Evolutionary conservation across 1,140 invertebrate species (phyloP).

Genomic region (Frieseomelitta varia): DNA sequence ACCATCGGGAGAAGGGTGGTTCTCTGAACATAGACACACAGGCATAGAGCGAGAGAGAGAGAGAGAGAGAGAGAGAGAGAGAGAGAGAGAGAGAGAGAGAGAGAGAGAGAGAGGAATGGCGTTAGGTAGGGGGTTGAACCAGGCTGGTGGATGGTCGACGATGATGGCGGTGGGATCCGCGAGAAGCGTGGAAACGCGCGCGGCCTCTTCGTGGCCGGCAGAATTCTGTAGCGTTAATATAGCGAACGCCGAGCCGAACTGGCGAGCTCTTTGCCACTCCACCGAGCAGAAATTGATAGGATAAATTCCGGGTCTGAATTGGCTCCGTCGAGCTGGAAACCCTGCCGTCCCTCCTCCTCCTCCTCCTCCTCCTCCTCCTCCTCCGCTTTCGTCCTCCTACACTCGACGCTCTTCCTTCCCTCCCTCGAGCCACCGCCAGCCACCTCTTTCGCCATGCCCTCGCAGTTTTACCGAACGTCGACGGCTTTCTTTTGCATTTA

Average conservation of each 20-base stretch:
- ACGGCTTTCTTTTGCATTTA: neutral
- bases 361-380: constrained; percentile 16
- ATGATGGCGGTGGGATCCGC: constrained; percentile 3
- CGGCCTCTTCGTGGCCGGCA: constrained; percentile 51
- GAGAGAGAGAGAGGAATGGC: too few species aligned
- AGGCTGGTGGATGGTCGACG: constrained; percentile 7
- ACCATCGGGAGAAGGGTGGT: neutral
- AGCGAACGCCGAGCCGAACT: constrained; percentile 77
- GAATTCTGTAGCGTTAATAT: constrained; percentile 80
- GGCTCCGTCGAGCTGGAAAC: constrained; percentile 84
- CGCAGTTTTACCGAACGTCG: neutral
- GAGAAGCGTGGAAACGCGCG: constrained; percentile 52
- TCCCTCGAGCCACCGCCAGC: neutral
- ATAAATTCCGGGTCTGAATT: constrained; percentile 86
- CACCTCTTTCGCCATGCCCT: constrained; percentile 6
- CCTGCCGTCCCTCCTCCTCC: constrained; percentile 60
- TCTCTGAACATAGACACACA: neutral
- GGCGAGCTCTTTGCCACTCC: constrained; percentile 84
- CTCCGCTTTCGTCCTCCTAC: constrained; percentile 57
- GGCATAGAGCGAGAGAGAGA: too few species aligned
- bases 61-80: too few species aligned
- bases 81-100: neutral
- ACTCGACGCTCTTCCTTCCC: constrained; percentile 6
- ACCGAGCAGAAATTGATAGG: constrained; percentile 86
- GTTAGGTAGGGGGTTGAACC: neutral